phyloP scores from a whole-genome alignment of 92 coral and sea anemone species.

The Diadumene lineata region DNA sequence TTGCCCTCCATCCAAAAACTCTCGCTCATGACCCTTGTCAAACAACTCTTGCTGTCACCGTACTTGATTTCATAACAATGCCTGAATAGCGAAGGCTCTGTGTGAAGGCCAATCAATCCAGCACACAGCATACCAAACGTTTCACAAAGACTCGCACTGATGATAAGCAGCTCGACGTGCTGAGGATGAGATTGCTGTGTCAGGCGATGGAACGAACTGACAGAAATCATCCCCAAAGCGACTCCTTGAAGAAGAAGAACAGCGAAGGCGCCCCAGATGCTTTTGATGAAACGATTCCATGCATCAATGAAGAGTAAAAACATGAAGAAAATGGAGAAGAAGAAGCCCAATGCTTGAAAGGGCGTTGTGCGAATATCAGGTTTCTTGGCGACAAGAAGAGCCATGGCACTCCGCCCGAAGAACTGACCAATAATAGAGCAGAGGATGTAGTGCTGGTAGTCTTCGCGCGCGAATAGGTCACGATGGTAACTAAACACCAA shows the following conservation, averaged over 20 bases:
- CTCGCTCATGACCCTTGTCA: constrained; percentile 35
- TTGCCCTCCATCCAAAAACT: constrained; percentile 39
- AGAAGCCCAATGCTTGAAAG: constrained; percentile 36
- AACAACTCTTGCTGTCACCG: constrained; percentile 32
- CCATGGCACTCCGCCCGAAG: constrained; percentile 72
- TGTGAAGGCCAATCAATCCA: constrained; percentile 68
- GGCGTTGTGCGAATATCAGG: constrained; percentile 54
- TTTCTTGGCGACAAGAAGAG: constrained; percentile 54
- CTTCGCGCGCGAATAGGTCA: constrained; percentile 59
- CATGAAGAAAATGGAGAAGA: constrained; percentile 55
- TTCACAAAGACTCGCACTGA: constrained; percentile 56
- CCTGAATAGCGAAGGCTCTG: constrained; percentile 49
- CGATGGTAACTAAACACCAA: constrained; percentile 43
- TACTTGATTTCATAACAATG: constrained; percentile 41
- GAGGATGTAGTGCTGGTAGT: constrained; percentile 74
- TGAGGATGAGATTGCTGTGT: constrained; percentile 39
- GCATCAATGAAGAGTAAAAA: constrained; percentile 52
- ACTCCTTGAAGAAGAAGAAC: constrained; percentile 63
- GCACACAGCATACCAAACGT: constrained; percentile 73
- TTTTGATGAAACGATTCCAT: constrained; percentile 59
- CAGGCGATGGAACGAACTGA: constrained; percentile 58
- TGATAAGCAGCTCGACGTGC: constrained; percentile 48
- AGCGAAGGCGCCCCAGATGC: constrained; percentile 57
- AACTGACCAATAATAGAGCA: constrained; percentile 81
- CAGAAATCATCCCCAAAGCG: constrained; percentile 50